Evolutionary conservation across 2,113 vertebrate genomes (phyloP), one percentile per base, ranked within the genome.

Genomic region (Thinocorus orbignyianus): DNA sequence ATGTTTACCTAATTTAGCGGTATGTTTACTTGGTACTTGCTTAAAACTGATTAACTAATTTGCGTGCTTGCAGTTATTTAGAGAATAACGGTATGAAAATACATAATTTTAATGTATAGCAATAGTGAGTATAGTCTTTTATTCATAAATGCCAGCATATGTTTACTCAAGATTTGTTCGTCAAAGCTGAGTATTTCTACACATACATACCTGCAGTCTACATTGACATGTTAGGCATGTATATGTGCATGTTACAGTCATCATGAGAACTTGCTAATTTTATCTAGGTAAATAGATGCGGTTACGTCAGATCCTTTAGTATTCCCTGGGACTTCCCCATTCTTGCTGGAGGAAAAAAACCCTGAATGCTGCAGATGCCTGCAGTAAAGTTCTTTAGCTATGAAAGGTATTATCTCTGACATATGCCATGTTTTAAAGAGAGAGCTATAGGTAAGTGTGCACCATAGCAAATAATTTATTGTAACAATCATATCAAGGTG

Each of bases 1-100:
- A 52, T 97, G 88, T 98, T 98, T 98, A 97, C 94, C 93, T 97
- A 95, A 95, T 95, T 97, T 92, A 97, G 87, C 91, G 80, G 52
- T 77, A n/a, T 97, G 90, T 97, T 98, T 97, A 95, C 91, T 90
- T 96, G 90, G 64, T 88, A 26, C 55, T 93, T 0, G 23, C 78
- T 96, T 96, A 92, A 88, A 97, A 94, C 92, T 82, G 91, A 97
- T 98, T 94, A 95, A 95, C 66, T 97, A 49, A 94, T 97, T 93
- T 94, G 60, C 51, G 48, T 94, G 86, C 82, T 94, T 97, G 96
- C 85, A 93, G 90, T 70, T 93, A 35, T 91, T 93, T 92, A 84
- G 86, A 89, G 61, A 81, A 74, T 81, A 90, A 77, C 88, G 95
- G 66, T 16, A 37, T 94, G 85, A 95, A 97, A 96, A 97, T 26